These are phyloP conservation scores for Ursus arctos DNA, from an alignment of 2,113 vertebrate genomes.

Conservation along the genomic window DNA sequence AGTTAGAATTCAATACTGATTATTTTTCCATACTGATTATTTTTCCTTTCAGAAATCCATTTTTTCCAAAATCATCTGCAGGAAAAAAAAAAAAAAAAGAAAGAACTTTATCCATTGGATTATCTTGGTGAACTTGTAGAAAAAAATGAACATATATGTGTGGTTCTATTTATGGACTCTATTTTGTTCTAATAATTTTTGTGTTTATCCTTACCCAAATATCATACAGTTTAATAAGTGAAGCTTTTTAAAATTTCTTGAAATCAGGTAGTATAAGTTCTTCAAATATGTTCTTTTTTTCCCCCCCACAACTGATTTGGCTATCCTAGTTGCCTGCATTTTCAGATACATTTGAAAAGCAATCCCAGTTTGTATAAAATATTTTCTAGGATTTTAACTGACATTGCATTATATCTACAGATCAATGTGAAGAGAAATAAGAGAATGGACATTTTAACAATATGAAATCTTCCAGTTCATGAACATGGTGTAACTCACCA, in stretches of 20 bases:
- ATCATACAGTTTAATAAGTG: neutral
- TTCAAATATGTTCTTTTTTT: neutral
- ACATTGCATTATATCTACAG: neutral
- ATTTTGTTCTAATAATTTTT: neutral
- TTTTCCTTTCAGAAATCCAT: neutral
- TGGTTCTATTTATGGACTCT: neutral
- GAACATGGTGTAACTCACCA: neutral
- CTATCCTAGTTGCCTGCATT: neutral
- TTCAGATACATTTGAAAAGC: neutral
- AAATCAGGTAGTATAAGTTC: neutral
- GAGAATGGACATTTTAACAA: neutral
- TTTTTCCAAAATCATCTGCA: neutral
- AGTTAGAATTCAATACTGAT: neutral
- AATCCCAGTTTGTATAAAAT: neutral
- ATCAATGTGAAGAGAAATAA: neutral
- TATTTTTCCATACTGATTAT: neutral
- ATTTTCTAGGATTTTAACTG: neutral
- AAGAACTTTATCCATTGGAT: neutral
- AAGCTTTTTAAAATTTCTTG: neutral
- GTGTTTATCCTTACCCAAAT: neutral
- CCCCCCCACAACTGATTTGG: neutral
- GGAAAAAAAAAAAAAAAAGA: neutral
- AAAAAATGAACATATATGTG: neutral
- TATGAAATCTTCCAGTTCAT: neutral
- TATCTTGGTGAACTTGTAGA: neutral